phyloP scores from a whole-genome alignment of 2,113 vertebrate species.

The Odocoileus hemionus region DNA sequence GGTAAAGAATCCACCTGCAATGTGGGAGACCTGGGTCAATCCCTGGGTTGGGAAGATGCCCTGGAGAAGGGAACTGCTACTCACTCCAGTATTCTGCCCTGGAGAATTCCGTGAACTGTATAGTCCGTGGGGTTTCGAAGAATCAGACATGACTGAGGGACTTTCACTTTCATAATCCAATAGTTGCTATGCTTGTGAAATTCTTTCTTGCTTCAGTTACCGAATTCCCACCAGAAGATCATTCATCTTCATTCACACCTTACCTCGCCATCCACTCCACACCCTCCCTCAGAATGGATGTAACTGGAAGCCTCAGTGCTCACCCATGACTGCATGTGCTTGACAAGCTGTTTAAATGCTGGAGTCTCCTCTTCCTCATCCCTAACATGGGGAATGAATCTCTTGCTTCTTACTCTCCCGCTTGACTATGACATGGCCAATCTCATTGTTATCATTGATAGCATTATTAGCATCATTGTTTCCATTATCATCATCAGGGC shows the following conservation, averaged over 20 bases:
- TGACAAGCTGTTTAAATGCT: background rate
- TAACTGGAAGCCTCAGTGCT: fast-evolving
- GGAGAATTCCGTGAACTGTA: background rate
- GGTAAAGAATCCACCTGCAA: background rate
- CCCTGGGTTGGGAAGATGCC: background rate
- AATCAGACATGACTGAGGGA: background rate
- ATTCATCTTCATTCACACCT: fast-evolving
- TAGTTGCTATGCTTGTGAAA: too few relatives aligned
- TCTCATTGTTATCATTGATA: fast-evolving
- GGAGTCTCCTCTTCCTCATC: background rate
- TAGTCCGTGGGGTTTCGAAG: background rate
- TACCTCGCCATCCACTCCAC: fast-evolving
- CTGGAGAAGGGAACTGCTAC: background rate
- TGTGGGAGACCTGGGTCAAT: background rate
- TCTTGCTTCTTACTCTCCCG: fast-evolving
- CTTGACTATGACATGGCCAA: fast-evolving
- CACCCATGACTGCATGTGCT: fast-evolving
- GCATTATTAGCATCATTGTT: fast-evolving
- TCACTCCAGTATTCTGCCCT: background rate
- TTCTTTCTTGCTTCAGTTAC: background rate
- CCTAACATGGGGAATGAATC: background rate
- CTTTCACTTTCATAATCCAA: background rate
- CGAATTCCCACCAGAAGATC: fast-evolving
- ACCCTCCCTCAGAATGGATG: fast-evolving
- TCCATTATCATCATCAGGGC: too few relatives aligned